Evolutionary conservation across 2,113 vertebrate species (phyloP).

Genomic region (Microtus oregoni): DNA sequence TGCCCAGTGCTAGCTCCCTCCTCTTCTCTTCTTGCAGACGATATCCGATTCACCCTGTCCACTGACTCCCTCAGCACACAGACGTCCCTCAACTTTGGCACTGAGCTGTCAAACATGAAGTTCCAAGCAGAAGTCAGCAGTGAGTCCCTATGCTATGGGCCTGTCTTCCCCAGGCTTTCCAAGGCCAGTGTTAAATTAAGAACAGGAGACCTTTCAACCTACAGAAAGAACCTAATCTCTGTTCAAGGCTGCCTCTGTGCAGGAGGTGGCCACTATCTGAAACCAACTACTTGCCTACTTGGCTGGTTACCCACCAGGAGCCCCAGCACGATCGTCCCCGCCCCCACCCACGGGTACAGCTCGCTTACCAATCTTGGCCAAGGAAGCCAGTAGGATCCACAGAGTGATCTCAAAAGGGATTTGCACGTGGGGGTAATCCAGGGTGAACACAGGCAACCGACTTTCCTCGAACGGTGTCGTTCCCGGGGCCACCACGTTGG

Average conservation of each 20-base stretch:
- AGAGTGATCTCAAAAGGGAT: conserved; percentile 97
- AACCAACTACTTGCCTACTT: neutral
- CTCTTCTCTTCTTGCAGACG: neutral
- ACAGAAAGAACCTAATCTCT: neutral
- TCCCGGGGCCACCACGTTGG: conserved; percentile 82
- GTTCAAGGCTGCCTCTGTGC: neutral
- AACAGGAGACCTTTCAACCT: neutral
- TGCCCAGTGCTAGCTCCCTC: neutral
- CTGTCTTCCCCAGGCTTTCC: neutral
- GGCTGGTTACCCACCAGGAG: neutral
- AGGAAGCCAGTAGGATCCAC: conserved; percentile 97
- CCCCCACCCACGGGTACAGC: neutral
- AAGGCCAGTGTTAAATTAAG: neutral
- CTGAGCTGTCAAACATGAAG: neutral
- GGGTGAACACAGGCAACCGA: conserved; percentile 91
- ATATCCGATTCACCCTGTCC: neutral
- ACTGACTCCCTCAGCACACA: neutral
- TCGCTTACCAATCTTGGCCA: conserved; percentile 97
- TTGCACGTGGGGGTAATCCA: conserved; percentile 95
- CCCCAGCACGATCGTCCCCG: neutral
- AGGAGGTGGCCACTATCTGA: neutral
- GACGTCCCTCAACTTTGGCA: neutral
- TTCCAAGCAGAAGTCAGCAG: neutral
- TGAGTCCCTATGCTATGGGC: neutral
- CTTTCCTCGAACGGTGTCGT: conserved; percentile 85